These are phyloP conservation scores for Brenthis daphne DNA, from an alignment of 2,888 invertebrate species.

Conservation along the genomic window DNA sequence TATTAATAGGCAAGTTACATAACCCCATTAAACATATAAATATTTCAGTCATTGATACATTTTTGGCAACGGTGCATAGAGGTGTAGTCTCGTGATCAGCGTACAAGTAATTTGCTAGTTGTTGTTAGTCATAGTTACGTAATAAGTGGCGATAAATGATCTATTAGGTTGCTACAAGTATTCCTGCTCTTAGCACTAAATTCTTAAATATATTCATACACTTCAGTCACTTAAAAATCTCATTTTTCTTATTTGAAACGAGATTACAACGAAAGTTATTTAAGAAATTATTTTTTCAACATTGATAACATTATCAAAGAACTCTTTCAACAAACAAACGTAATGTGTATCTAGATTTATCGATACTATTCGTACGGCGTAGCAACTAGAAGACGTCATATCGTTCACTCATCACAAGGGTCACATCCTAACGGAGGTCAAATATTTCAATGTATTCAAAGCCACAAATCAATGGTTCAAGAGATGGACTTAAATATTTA, in stretches of 20 bases:
- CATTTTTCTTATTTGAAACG: too few species aligned
- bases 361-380: slow-evolving; percentile 15
- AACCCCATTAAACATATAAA: slow-evolving; percentile 24
- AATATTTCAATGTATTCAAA: slow-evolving; percentile 36
- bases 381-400: slow-evolving; percentile 29
- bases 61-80: slow-evolving; percentile 43
- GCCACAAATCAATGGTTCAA: slow-evolving; percentile 22
- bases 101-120: slow-evolving; percentile 42
- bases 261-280: too few species aligned
- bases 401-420: slow-evolving; percentile 30
- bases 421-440: slow-evolving; percentile 34
- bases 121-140: slow-evolving; percentile 53
- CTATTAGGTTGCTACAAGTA: slow-evolving; percentile 2
- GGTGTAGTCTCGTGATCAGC: slow-evolving; percentile 53
- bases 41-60: slow-evolving; percentile 41
- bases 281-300: not conserved
- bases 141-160: slow-evolving; percentile 39
- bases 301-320: slow-evolving; percentile 7
- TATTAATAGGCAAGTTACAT: slow-evolving; percentile 26
- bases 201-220: not conserved
- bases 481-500: slow-evolving; percentile 17
- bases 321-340: slow-evolving; percentile 6
- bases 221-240: too few species aligned
- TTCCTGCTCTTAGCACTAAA: not conserved
- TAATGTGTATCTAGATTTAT: slow-evolving; percentile 13